A percentile compares a stretch with the other conserved stretches of the same genome.
Evolutionary conservation across 2,113 vertebrate genomes (phyloP).

Genomic region (Ciconia stormi): DNA sequence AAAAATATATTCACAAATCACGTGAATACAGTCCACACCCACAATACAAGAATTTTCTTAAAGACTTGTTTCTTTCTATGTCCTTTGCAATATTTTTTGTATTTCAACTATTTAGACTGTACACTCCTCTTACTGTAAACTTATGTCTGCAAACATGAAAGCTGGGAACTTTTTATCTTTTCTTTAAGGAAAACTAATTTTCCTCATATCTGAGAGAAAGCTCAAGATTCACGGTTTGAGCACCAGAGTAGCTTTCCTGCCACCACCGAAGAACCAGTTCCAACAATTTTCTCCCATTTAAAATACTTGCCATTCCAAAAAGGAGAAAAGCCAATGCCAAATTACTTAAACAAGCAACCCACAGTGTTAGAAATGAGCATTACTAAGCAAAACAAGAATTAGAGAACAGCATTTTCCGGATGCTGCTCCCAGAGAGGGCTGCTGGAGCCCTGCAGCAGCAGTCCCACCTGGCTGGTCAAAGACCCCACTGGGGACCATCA

Average conservation of each 20-base stretch:
- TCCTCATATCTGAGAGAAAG: background rate
- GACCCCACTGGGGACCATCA: background rate
- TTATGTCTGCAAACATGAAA: accelerated
- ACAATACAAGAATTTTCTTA: background rate
- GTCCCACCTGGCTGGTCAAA: background rate
- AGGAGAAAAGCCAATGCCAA: background rate
- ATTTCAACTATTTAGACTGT: background rate
- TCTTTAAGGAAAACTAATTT: background rate
- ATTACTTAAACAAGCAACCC: background rate
- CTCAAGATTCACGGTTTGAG: accelerated
- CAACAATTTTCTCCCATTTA: background rate
- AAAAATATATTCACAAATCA: background rate
- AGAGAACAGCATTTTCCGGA: background rate
- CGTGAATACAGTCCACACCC: accelerated
- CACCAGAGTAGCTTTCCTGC: background rate
- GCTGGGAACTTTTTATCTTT: background rate
- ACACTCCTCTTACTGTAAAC: background rate
- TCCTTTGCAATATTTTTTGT: background rate
- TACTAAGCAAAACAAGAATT: background rate
- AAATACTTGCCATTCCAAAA: background rate
- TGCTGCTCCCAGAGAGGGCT: background rate
- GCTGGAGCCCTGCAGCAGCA: background rate
- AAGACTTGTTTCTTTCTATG: background rate
- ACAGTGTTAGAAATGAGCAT: background rate
- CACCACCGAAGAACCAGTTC: background rate